Evolutionary conservation across 2,797 vertebrate species (phyloP).

Genomic region (Sparidentex hasta): DNA sequence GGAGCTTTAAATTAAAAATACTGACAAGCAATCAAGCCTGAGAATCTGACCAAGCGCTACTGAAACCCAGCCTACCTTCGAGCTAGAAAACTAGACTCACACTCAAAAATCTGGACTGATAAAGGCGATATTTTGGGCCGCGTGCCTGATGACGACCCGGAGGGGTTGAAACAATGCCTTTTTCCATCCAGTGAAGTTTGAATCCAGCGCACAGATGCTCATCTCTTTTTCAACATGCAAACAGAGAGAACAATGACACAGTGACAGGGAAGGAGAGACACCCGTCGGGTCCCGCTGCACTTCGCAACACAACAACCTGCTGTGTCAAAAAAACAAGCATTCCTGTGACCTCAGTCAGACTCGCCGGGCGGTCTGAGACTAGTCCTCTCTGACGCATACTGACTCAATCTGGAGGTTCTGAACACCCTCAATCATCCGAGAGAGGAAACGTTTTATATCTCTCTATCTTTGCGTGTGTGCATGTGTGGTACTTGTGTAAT

Average conservation of each 20-base stretch:
- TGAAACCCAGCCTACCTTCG: background rate
- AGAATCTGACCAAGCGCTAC: background rate
- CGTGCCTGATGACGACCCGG: background rate
- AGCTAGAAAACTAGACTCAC: background rate
- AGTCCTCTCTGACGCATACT: constrained; percentile 35
- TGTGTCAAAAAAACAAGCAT: constrained; percentile 4
- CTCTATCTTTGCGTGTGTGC: constrained; percentile 53
- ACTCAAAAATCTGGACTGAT: background rate
- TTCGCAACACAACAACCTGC: constrained; percentile 8
- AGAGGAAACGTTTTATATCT: constrained; percentile 70
- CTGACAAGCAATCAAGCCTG: background rate
- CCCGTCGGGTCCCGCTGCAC: background rate
- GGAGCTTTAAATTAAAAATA: background rate
- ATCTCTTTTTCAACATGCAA: background rate
- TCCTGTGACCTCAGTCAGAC: constrained; percentile 22
- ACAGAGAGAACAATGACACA: background rate
- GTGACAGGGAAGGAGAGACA: background rate
- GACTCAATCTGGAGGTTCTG: constrained; percentile 44
- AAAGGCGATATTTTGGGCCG: background rate
- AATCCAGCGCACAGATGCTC: background rate
- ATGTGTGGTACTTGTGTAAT: constrained; percentile 67
- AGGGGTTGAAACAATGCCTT: background rate
- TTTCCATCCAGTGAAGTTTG: background rate
- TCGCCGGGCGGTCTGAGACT: constrained; percentile 27
- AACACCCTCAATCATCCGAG: constrained; percentile 60